Base-by-base conservation (phyloP, 1,140 invertebrate species). In the Tetramorium alpestre region DNA sequence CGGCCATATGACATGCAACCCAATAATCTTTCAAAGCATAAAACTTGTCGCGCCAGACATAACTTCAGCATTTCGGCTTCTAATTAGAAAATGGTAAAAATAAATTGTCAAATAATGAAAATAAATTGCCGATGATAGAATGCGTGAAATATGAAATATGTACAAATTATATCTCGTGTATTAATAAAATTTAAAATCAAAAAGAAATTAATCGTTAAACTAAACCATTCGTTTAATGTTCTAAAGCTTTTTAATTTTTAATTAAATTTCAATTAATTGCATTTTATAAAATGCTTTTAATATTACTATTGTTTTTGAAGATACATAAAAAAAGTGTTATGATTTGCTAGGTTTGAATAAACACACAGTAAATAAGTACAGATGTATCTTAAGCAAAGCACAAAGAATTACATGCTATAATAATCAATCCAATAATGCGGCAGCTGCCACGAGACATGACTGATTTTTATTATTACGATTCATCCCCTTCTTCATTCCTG, bases 381-480 rank as follows among this genome's bases (percentile, higher is more conserved):
- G 18, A 54, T 51, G 38, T 82, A 58, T 47, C 13, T 81, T 41
- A n/a, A 56, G 25, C 41, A 56, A 69, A 70, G 16, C 41, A 13
- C 13, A n/a, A 58, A 33, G 18, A 82, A 73, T 82, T 72, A 82
- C 3, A 82, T 18, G 51, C 13, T 22, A 54, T 33, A 72, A 89
- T 77, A 75, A 89, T 87, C 54, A 89, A 89, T 89, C 76, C 69
- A 87, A 69, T 41, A 41, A 89, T 41, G 33, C 11, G 56, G 88
- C 88, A 89, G 54, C 88, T 89, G 88, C 56, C 67, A 72, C 54
- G 41, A 67, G n/a, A 72, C 75, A 75, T 80, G 88, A 86, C 56
- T 76, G 85, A 90, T 87, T 90, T 89, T 89, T 88, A 88, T 89
- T 87, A 87, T 89, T 81, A 75, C 85, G 56, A 89, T 82, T 87